These are phyloP conservation scores for Lepidostoma basale DNA, from an alignment of 1,140 invertebrate species.

Conservation along the genomic window DNA sequence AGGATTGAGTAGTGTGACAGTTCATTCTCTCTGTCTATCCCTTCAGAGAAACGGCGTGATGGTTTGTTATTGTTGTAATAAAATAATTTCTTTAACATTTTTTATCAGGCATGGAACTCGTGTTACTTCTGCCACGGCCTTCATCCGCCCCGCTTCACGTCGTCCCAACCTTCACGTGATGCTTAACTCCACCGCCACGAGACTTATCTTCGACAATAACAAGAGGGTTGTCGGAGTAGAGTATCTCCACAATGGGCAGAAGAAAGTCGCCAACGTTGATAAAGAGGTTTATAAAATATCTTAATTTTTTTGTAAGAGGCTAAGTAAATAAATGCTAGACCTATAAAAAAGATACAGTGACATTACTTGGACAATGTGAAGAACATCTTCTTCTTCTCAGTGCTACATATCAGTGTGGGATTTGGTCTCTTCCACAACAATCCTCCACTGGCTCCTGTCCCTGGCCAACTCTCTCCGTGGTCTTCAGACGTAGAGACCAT, in stretches of 20 bases:
- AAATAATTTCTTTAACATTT: not conserved
- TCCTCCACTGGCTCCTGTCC: no score
- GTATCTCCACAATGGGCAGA: constrained; percentile 68
- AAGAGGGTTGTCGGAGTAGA: constrained; percentile 63
- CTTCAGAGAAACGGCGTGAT: no score
- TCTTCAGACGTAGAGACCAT: no score
- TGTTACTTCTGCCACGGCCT: constrained; percentile 80
- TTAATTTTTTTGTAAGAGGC: not conserved
- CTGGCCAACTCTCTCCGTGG: no score
- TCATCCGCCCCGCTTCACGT: constrained; percentile 77
- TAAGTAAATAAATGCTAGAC: not conserved
- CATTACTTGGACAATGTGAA: no score
- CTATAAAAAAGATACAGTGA: not conserved
- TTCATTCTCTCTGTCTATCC: no score
- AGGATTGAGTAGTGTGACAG: no score
- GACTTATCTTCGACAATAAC: constrained; percentile 56
- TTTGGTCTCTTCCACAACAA: no score
- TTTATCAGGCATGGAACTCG: constrained; percentile 76
- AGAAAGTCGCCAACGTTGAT: constrained; percentile 73
- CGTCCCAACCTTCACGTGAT: constrained; percentile 78
- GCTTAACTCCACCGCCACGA: constrained; percentile 76
- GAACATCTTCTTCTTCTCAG: no score
- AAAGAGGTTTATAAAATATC: constrained; percentile 76
- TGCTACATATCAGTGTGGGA: no score
- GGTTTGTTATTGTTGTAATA: no score